A percentile compares a stretch with the other conserved stretches of the same genome.
Evolutionary conservation across 2,113 vertebrate species (phyloP).

Genomic region (Psephotus haematonotus): DNA sequence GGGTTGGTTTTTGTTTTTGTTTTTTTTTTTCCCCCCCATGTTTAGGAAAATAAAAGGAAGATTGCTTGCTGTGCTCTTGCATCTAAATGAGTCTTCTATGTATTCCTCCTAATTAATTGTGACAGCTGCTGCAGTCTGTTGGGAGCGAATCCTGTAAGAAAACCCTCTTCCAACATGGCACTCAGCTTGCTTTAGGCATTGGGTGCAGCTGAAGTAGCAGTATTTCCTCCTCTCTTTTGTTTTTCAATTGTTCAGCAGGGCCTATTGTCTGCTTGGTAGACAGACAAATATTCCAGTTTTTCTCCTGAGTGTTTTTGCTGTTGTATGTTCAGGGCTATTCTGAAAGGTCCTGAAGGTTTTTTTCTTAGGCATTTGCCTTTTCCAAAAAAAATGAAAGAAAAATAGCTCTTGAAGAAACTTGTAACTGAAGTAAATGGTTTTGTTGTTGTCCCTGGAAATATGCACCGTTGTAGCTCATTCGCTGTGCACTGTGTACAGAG

Average conservation of each 20-base stretch:
- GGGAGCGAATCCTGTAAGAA: not conserved
- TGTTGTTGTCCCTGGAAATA: not conserved
- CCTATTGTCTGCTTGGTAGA: not conserved
- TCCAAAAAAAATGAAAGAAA: not conserved
- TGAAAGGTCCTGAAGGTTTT: not conserved
- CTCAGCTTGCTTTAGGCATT: not conserved
- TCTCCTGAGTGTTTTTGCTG: not conserved
- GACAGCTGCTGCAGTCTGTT: not conserved
- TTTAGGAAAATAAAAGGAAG: not conserved
- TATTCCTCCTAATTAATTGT: not conserved
- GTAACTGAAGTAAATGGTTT: not conserved
- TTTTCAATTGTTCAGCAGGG: not conserved
- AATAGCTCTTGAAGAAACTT: not conserved
- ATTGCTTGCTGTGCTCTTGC: not conserved
- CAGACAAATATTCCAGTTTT: not conserved
- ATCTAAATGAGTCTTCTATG: not conserved
- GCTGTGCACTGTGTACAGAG: rapidly evolving
- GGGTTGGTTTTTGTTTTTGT: not conserved
- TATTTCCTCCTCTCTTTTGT: not conserved
- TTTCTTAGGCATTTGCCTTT: not conserved
- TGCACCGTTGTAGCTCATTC: not conserved
- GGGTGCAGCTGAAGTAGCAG: not conserved
- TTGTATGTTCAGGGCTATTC: not conserved
- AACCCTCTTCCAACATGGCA: rapidly evolving
- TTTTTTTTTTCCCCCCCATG: no score